Evolutionary conservation across 2,888 invertebrate genomes (phyloP), one percentile per base, ranked within the genome.

Genomic region (Morpho deidamia): DNA sequence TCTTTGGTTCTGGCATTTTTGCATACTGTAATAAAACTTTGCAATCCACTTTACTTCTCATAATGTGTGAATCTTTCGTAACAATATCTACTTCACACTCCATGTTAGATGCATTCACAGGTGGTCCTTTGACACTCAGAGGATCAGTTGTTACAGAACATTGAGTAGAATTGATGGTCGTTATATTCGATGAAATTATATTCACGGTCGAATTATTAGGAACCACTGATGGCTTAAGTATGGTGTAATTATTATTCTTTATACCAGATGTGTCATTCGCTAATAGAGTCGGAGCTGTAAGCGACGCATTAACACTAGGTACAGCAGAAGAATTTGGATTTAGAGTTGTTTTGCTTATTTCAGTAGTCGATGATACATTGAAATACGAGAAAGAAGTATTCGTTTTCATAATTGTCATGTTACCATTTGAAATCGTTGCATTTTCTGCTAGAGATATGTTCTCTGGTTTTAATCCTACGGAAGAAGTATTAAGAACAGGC

Each of bases 71-170:
- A 0, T 73, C 62, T 51, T 66, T 78, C 0, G 81, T 83, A 12
- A 68, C 65, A 7, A 88, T 85, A 53, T 83, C 82, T 0, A 88
- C 77, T 32, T 68, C 65, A 60, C 88, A 88, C 56, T 81, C 71
- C 69, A 78, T 79, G 1, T 73, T 62, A n/a, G 69, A 63, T 7
- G 72, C 44, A 47, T 79, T 70, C 0, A 80, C 47, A 7, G 68
- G 65, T 5, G 78, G 70, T 1, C 87, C 87, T 60, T 75, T 80
- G 1, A 76, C 66, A 2, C 40, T 63, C 14, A 87, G 42, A 1
- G 88, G 87, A 63, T 88, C 88, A 1, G 74, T 73, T 7, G 66
- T 59, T 2, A 71, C 59, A 11, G 62, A 64, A 7, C 72, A 71
- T 0, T 69, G 76, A 60, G 51, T 83, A 72, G 14, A 65, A 63